Base-by-base conservation (phyloP, 2,113 vertebrate genomes). In the Donacobius atricapilla region DNA sequence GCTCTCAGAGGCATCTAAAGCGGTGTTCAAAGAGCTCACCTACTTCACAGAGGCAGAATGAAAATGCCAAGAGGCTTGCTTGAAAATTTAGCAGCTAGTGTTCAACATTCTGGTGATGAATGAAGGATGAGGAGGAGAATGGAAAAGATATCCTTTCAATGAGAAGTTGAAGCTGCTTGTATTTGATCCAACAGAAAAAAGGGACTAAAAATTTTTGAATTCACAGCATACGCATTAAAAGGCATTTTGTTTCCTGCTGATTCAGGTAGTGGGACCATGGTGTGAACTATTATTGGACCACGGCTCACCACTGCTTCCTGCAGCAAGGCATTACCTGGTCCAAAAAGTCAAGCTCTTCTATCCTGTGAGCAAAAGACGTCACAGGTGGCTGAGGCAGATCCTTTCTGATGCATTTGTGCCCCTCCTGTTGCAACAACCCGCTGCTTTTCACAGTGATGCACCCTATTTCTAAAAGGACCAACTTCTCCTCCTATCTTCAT, bases 361-460 rank as follows among this genome's bases (percentile, higher is more conserved):
- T 42, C 42, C 30, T 0, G 0, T 7, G 22, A 8, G 2, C 47
- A 56, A 48, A 0, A 1, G 3, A 44, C 0, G 0, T 1, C 22
- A 82, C 15, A 47, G 33, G 57, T 33, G 39, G 37, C 23, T 4
- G 42, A 82, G 37, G 27, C 20, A 51, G 30, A 78, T 56, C 56
- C 47, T 71, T 89, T n/a, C 77, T 18, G 22, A 64, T 8, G 27
- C 3, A 2, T 61, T 63, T 47, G 13, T 5, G 23, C 11, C 53
- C 17, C 33, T 35, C 30, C 64, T 50, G 27, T 28, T 71, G 27
- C 51, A 71, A 25, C 0, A 2, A 33, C 6, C 56, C 6, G 10
- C 8, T 60, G 72, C 42, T 83, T 82, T 65, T 37, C 70, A 39
- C 25, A 25, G 7, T 2, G 40, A 50, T 5, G 3, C 6, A 37